phyloP scores from a whole-genome alignment of 2,888 invertebrate genomes.

The Sussaba pulchella region DNA sequence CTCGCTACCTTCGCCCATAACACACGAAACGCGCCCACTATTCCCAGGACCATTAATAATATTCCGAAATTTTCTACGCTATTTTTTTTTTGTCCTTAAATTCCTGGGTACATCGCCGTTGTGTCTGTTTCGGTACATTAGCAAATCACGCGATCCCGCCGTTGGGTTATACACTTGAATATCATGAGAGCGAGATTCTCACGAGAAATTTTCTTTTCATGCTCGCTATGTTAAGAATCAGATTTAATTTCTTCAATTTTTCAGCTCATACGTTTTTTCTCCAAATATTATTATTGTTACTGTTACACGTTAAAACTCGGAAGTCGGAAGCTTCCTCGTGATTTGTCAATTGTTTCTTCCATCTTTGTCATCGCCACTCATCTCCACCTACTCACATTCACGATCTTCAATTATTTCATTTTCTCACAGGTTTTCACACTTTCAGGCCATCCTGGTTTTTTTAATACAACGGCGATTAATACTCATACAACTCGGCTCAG shows the following conservation, averaged over 20 bases:
- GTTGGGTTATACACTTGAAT: neutral
- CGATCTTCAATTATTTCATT: neutral
- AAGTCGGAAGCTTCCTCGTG: conserved; percentile 38
- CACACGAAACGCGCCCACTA: neutral
- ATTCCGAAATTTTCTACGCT: conserved; percentile 42
- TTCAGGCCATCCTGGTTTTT: conserved; percentile 13
- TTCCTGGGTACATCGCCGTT: no score
- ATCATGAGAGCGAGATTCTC: conserved; percentile 47
- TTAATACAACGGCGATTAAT: neutral
- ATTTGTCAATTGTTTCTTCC: conserved; percentile 38
- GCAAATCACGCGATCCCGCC: conserved; percentile 40
- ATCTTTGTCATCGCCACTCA: neutral
- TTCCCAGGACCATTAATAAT: conserved; percentile 47
- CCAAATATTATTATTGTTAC: no score
- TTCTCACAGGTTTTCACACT: conserved; percentile 51
- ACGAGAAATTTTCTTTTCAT: conserved; percentile 23
- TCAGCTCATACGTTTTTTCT: neutral
- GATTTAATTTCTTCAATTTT: neutral
- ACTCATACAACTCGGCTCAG: neutral
- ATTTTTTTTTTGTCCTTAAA: neutral
- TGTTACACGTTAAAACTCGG: neutral
- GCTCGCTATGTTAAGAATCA: neutral
- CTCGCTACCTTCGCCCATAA: conserved; percentile 4
- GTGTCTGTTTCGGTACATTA: neutral
- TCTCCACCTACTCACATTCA: neutral